Evolutionary conservation across 2,888 invertebrate species (phyloP), one percentile per base, ranked within the genome.

Genomic region (Leucania comma): DNA sequence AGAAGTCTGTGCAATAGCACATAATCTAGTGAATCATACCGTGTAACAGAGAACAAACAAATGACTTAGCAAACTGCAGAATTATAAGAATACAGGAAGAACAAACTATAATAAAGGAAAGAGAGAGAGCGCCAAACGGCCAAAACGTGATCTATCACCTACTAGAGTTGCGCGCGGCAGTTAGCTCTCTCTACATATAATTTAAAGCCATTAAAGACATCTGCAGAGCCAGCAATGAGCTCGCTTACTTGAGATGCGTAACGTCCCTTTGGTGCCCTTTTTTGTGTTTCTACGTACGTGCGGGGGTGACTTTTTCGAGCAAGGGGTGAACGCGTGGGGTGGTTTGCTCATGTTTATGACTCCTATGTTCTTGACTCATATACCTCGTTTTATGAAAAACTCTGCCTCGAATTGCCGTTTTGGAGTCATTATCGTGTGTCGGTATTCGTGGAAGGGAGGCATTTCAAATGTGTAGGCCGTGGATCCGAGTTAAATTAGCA

Each of bases 171-270:
- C 86, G 88, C 91, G 86, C 86, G 90, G 93, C 93, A 93, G 92
- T 94, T 94, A 94, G 93, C 92, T 93, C 94, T 93, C 93, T 94
- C 95, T 93, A 93, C 94, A 93, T 94, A 95, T 95, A 95, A 96
- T 95, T 96, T 95, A 94, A 95, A 94, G 93, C 94, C 95, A 95
- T 96, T 95, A 96, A 94, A 95, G 94, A 94, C 95, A 96, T 96
- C 96, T 96, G 95, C 94, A 94, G 95, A 91, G 92, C 93, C 89
- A 90, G 93, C 94, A 94, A 94, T 94, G 94, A 94, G 95, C 90
- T 91, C 90, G 91, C 93, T 94, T 94, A 94, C 94, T 95, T 93
- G 93, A 92, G 94, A 95, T 95, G 95, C 95, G 94, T 92, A 90
- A 85, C 94, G 92, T 94, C 95, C 94, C 94, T 94, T 87, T 89